Evolutionary conservation across 2,113 vertebrate species (phyloP).

Genomic region (Asarcornis scutulata): DNA sequence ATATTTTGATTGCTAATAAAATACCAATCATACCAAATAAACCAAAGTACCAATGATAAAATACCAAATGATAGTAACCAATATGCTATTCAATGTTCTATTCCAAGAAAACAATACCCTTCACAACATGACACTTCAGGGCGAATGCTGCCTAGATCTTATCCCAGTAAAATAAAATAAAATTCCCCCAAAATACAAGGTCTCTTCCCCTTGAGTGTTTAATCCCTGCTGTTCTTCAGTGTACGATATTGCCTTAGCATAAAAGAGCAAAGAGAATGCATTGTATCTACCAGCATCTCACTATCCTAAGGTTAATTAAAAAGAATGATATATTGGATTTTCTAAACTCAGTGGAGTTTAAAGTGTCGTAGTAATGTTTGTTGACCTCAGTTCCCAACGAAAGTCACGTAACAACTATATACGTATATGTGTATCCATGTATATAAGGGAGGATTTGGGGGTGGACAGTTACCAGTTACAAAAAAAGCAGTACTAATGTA

Average conservation of each 20-base stretch:
- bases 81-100: neutral
- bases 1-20: neutral
- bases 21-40: neutral
- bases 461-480: slow-evolving; percentile 14
- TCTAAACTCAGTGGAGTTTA: neutral
- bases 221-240: neutral
- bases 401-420: neutral
- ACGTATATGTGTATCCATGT: neutral
- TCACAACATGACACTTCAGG: neutral
- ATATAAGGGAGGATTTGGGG: neutral
- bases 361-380: neutral
- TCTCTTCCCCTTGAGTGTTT: neutral
- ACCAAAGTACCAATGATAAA: no score
- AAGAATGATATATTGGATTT: neutral
- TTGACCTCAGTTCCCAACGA: neutral
- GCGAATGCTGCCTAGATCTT: neutral
- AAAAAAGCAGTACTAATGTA: slow-evolving; percentile 54
- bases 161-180: neutral
- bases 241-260: neutral
- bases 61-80: neutral
- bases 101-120: neutral
- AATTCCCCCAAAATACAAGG: neutral
- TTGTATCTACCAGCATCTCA: neutral
- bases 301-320: neutral
- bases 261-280: slow-evolving; percentile 18